A percentile compares a stretch with the other conserved stretches of the same genome.
Conservation (phyloP, 1,140 invertebrate species). For the Sweltsa coloradensis region DNA sequence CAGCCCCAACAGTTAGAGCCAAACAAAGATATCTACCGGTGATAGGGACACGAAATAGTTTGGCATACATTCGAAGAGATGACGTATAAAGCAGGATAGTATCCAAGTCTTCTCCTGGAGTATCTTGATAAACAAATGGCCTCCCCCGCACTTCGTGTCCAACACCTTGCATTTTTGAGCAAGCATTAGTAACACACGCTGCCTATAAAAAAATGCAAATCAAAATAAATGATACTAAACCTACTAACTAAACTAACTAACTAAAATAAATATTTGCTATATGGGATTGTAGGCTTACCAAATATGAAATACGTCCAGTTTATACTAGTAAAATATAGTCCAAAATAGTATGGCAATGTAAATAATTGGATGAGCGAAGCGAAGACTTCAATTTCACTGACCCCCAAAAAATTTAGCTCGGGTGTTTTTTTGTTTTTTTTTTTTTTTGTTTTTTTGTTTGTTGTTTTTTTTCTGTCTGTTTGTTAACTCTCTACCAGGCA, state of each 20-base stretch:
- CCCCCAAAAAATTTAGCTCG: too few relatives aligned
- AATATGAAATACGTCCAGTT: too few relatives aligned
- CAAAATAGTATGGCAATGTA: not conserved
- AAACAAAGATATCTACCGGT: slow-evolving; percentile 52
- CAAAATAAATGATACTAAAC: too few relatives aligned
- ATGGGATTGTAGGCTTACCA: too few relatives aligned
- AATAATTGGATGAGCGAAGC: not conserved
- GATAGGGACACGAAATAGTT: slow-evolving; percentile 56
- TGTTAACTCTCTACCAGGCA: too few relatives aligned
- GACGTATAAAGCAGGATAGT: slow-evolving; percentile 64
- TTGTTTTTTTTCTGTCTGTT: too few relatives aligned
- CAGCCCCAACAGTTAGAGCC: slow-evolving; percentile 39
- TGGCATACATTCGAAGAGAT: slow-evolving; percentile 55
- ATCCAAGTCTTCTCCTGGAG: slow-evolving; percentile 56
- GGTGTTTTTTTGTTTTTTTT: too few relatives aligned
- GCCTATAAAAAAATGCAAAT: slow-evolving; percentile 41
- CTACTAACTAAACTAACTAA: too few relatives aligned
- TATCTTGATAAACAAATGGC: slow-evolving; percentile 65
- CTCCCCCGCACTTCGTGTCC: slow-evolving; percentile 65
- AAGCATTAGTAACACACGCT: slow-evolving; percentile 61
- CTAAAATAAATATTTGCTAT: too few relatives aligned
- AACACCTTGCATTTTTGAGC: slow-evolving; percentile 49
- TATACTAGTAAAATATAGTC: not conserved
- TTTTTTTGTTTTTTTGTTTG: too few relatives aligned
- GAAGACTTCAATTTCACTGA: too few relatives aligned